Conservation (phyloP, 2,113 vertebrate genomes). For the Accipiter cooperii region DNA sequence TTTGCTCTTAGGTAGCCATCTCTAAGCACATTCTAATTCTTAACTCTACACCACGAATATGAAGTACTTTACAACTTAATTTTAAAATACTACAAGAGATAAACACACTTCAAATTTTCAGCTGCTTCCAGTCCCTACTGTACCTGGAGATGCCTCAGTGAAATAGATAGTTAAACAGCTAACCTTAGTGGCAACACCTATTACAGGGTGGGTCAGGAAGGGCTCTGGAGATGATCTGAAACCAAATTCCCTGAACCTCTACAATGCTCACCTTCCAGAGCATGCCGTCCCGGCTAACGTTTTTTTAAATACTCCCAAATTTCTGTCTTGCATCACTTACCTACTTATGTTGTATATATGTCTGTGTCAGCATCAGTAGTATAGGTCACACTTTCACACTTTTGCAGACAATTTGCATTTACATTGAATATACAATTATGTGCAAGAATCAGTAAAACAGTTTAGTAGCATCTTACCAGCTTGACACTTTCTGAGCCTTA, state of each 20-base stretch:
- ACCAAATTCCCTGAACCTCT: neutral
- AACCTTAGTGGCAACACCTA: neutral
- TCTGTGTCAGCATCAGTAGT: neutral
- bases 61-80: neutral
- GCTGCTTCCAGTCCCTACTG: neutral
- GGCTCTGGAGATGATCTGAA: neutral
- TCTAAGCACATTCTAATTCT: neutral
- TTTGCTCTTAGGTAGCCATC: neutral
- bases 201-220: neutral
- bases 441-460: neutral
- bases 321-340: neutral
- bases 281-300: neutral
- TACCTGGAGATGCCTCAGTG: neutral
- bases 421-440: neutral
- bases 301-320: neutral
- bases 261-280: neutral
- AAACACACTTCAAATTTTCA: neutral
- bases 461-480: conserved; percentile 78
- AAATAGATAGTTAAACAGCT: neutral
- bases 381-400: neutral
- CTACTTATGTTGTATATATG: neutral
- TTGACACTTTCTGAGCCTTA: conserved; percentile 78
- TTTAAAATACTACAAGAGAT: neutral
- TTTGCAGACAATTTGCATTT: neutral
- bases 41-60: neutral